Evolutionary conservation across 2,888 invertebrate species (phyloP).

Genomic region (Sussaba pulchella): DNA sequence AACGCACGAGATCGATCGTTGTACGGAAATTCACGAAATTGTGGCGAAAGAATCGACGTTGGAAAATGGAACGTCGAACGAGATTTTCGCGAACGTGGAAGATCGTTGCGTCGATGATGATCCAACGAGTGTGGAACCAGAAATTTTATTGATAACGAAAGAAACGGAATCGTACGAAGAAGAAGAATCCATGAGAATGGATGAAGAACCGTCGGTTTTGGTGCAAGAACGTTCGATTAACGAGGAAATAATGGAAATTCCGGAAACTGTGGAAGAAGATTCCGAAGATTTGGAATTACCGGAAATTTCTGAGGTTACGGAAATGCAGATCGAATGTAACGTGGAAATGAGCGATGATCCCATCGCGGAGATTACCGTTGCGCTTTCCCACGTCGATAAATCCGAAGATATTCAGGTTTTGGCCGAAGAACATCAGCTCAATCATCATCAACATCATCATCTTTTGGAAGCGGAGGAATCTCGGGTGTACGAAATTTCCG

Average conservation of each 20-base stretch:
- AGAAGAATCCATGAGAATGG: slow-evolving; percentile 57
- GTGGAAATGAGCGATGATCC: slow-evolving; percentile 38
- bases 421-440: slow-evolving; percentile 33
- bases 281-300: slow-evolving; percentile 33
- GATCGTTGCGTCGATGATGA: slow-evolving; percentile 29
- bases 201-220: slow-evolving; percentile 35
- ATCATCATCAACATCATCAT: slow-evolving; percentile 23
- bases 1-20: not conserved
- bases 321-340: slow-evolving; percentile 53
- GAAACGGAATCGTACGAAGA: slow-evolving; percentile 17
- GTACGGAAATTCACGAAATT: slow-evolving; percentile 19
- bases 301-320: slow-evolving; percentile 25
- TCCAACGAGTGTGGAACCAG: slow-evolving; percentile 25
- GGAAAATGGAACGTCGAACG: slow-evolving; percentile 41
- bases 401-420: slow-evolving; percentile 20
- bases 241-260: slow-evolving; percentile 59
- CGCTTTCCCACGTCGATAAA: slow-evolving; percentile 50
- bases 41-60: slow-evolving; percentile 36
- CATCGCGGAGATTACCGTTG: slow-evolving; percentile 54
- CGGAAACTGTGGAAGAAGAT: slow-evolving; percentile 53
- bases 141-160: slow-evolving; percentile 43
- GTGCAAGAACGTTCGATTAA: slow-evolving; percentile 23
- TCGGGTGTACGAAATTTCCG: slow-evolving; percentile 75
- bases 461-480: slow-evolving; percentile 71
- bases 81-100: slow-evolving; percentile 47